Conservation (phyloP, 2,797 vertebrate species). For the Salmo trutta region DNA sequence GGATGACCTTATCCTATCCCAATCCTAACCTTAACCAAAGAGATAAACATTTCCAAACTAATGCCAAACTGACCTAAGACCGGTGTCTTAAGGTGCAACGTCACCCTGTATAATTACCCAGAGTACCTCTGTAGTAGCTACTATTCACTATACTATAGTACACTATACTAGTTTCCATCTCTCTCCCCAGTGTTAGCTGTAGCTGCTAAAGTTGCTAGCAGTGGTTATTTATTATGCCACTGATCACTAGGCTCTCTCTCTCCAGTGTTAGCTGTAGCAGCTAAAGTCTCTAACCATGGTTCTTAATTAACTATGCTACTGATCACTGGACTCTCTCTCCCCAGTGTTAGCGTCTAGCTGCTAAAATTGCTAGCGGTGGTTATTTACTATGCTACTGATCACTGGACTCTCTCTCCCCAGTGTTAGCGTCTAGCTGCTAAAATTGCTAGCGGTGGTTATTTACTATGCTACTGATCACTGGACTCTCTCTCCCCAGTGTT, state of each 20-base stretch:
- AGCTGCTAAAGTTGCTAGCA: conserved; percentile 23
- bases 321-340: not conserved
- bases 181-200: conserved; percentile 33
- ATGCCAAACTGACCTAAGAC: not conserved
- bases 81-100: too few species aligned
- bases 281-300: conserved; percentile 29
- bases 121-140: too few species aligned
- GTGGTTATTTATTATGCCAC: too few species aligned
- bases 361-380: conserved; percentile 30
- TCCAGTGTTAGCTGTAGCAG: conserved; percentile 13
- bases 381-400: too few species aligned
- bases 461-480: too few species aligned
- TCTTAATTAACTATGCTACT: conserved; percentile 52
- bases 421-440: conserved; percentile 27
- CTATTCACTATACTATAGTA: too few species aligned
- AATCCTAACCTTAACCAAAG: too few species aligned
- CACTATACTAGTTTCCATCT: not conserved
- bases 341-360: not conserved
- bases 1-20: too few species aligned
- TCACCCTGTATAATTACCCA: too few species aligned
- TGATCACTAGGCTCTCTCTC: too few species aligned
- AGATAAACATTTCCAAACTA: not conserved
- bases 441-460: conserved; percentile 19
- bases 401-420: conserved; percentile 19
- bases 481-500: conserved; percentile 31